A percentile compares a stretch with the other conserved stretches of the same genome.
These are phyloP conservation scores for Saxidomus purpurata DNA, from an alignment of 1,140 invertebrate genomes.

Conservation along the genomic window DNA sequence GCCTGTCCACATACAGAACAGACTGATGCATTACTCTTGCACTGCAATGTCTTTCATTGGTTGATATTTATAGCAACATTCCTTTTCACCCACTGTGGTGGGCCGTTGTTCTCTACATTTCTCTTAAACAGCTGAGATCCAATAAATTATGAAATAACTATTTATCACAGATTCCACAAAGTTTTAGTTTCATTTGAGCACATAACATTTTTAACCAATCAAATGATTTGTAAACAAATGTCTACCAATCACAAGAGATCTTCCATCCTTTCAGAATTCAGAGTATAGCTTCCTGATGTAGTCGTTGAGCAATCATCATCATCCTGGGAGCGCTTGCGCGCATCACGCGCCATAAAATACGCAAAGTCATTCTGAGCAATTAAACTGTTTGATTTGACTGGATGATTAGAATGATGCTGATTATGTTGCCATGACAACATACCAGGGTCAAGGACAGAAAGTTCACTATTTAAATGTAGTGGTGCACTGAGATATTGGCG, in stretches of 20 bases:
- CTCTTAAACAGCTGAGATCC: too few relatives aligned
- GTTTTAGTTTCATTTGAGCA: background rate
- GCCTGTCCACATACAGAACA: too few relatives aligned
- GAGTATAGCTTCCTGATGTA: conserved; percentile 60
- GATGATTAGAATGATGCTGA: conserved; percentile 40
- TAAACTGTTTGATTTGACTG: conserved; percentile 38
- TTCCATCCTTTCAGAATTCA: conserved; percentile 44
- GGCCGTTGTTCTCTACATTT: too few relatives aligned
- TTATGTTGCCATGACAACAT: conserved; percentile 55
- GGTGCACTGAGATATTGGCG: conserved; percentile 51
- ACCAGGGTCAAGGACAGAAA: conserved; percentile 46
- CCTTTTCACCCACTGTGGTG: too few relatives aligned
- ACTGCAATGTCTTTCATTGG: too few relatives aligned
- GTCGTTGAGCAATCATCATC: conserved; percentile 67
- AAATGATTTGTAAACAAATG: background rate
- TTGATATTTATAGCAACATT: too few relatives aligned
- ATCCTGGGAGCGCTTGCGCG: conserved; percentile 36
- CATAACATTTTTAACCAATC: background rate
- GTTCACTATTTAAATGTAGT: conserved; percentile 12
- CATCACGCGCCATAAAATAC: conserved; percentile 33
- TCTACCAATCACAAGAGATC: conserved; percentile 54
- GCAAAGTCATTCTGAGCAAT: conserved; percentile 53
- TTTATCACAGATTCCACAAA: background rate
- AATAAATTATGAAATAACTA: too few relatives aligned
- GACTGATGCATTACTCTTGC: too few relatives aligned